These are phyloP conservation scores for Amniataba percoides DNA, from an alignment of 2,797 vertebrate genomes.

Conservation along the genomic window DNA sequence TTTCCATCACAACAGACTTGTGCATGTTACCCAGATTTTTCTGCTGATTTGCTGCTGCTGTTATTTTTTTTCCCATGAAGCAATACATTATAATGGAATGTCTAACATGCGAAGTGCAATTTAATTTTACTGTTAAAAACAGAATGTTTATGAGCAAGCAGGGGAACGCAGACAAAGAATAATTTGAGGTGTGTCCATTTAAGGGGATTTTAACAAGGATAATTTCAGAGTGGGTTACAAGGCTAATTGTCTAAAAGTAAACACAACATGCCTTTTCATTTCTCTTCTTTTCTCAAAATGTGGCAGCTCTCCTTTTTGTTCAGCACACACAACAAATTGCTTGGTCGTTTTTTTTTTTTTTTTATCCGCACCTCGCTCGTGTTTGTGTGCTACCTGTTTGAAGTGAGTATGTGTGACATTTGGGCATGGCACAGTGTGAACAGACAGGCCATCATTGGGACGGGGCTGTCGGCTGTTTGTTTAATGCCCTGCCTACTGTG, in stretches of 20 bases:
- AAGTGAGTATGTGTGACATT: slow-evolving; percentile 80
- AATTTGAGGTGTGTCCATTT: slow-evolving; percentile 69
- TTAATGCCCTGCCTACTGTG: slow-evolving; percentile 86
- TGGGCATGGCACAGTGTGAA: slow-evolving; percentile 79
- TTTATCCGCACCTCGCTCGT: slow-evolving; percentile 67
- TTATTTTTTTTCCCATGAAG: slow-evolving; percentile 61
- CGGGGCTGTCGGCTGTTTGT: slow-evolving; percentile 85
- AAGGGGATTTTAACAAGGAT: slow-evolving; percentile 71
- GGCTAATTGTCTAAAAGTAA: slow-evolving; percentile 70
- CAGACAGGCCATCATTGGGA: slow-evolving; percentile 82
- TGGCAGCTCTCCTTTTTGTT: slow-evolving; percentile 58
- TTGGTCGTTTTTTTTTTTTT: slow-evolving; percentile 34
- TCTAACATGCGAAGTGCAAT: slow-evolving; percentile 54
- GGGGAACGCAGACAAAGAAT: slow-evolving; percentile 53
- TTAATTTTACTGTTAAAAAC: slow-evolving; percentile 65
- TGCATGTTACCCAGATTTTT: slow-evolving; percentile 36
- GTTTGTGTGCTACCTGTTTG: slow-evolving; percentile 73
- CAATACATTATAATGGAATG: slow-evolving; percentile 57
- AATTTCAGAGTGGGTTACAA: slow-evolving; percentile 62
- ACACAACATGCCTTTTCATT: slow-evolving; percentile 56
- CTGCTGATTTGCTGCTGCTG: slow-evolving; percentile 6
- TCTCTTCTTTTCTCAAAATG: slow-evolving; percentile 53
- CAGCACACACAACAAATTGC: slow-evolving; percentile 56
- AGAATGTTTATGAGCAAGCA: slow-evolving; percentile 65
- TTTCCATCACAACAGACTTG: slow-evolving; percentile 48